phyloP scores from a whole-genome alignment of 2,797 vertebrate genomes.

The Pachyuromys duprasi region DNA sequence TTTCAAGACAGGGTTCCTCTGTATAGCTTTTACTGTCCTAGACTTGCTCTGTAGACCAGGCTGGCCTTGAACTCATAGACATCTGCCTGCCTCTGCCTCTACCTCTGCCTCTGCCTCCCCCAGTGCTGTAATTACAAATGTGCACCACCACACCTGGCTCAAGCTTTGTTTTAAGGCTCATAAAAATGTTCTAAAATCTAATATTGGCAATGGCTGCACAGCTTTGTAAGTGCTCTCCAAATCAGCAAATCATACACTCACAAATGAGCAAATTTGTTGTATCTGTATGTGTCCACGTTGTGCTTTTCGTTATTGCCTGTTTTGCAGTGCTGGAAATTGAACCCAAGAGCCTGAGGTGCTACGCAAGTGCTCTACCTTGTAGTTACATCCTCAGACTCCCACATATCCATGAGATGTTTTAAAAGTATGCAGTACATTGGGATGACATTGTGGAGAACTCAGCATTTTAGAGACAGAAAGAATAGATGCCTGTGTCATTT shows the following conservation, averaged over 20 bases:
- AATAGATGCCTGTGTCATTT: background rate
- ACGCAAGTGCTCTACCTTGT: background rate
- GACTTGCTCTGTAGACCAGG: no score
- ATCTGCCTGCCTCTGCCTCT: no score
- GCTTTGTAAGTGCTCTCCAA: background rate
- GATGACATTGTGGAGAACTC: background rate
- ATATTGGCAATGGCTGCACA: fast-evolving
- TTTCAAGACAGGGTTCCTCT: no score
- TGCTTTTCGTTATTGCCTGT: no score
- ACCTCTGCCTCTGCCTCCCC: no score
- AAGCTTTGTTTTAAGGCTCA: background rate
- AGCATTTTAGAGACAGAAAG: background rate
- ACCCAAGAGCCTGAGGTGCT: background rate
- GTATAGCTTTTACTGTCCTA: no score
- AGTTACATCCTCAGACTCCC: background rate
- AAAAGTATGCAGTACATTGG: background rate
- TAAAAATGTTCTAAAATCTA: background rate
- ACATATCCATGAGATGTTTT: background rate
- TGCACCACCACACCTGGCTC: no score
- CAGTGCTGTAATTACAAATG: no score
- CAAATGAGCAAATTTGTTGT: background rate
- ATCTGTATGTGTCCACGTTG: background rate
- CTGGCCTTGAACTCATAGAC: no score
- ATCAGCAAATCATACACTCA: background rate
- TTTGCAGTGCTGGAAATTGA: background rate